These are phyloP conservation scores for Drosophila lutescens DNA, from an alignment of 2,888 invertebrate genomes.

Conservation along the genomic window DNA sequence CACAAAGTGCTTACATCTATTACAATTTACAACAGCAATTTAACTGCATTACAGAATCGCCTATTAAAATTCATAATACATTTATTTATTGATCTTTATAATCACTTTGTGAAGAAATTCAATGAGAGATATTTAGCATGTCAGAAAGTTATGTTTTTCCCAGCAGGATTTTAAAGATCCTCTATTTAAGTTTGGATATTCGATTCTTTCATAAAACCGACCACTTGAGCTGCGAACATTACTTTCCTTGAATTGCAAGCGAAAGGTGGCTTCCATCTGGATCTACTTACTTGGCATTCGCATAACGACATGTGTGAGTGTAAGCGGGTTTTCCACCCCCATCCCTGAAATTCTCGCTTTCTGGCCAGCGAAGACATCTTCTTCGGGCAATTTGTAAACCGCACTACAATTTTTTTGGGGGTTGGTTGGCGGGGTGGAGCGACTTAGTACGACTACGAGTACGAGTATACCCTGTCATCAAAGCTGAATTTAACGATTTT, in stretches of 20 bases:
- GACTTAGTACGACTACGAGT: constrained; percentile 32
- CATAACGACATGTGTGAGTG: constrained; percentile 18
- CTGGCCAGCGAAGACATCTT: constrained; percentile 32
- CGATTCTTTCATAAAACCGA: not conserved
- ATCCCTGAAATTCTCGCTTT: constrained; percentile 20
- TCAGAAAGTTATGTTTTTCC: not conserved
- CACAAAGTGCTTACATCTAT: not conserved
- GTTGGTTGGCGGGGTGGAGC: constrained; percentile 41
- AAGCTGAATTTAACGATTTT: constrained; percentile 68
- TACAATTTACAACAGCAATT: not conserved
- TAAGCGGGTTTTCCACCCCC: constrained; percentile 42
- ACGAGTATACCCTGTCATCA: constrained; percentile 54
- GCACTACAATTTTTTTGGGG: constrained; percentile 37
- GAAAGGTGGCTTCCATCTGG: constrained; percentile 36
- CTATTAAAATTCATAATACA: not conserved
- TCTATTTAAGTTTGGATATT: not conserved
- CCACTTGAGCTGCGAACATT: not conserved
- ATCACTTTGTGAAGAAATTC: not conserved
- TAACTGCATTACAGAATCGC: not conserved
- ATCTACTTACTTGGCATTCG: constrained; percentile 30
- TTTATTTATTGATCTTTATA: not conserved
- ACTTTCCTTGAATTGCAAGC: constrained; percentile 12
- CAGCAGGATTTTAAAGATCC: not conserved
- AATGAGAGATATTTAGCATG: not conserved
- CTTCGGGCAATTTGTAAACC: constrained; percentile 47